A percentile compares a stretch with the other conserved stretches of the same genome.
Conservation (phyloP, 2,113 vertebrate genomes). For the Lepidiolamprologus cunningtoni region DNA sequence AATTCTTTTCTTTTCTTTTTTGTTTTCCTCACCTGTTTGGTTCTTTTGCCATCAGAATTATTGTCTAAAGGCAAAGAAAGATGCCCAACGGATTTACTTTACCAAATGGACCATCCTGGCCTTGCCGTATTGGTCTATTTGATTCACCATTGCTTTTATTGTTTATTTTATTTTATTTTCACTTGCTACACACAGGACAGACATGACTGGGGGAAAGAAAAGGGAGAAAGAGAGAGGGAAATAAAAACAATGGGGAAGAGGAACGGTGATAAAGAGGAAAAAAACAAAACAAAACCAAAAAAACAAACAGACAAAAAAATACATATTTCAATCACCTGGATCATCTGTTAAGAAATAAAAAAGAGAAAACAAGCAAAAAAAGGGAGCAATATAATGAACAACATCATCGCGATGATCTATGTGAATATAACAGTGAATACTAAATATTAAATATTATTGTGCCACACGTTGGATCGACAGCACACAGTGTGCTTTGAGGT, state of each 20-base stretch:
- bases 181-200: background rate
- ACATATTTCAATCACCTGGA: too few species aligned
- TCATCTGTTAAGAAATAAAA: too few species aligned
- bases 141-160: background rate
- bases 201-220: background rate
- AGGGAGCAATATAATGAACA: background rate
- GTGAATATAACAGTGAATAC: background rate
- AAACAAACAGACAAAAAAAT: background rate
- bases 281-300: background rate
- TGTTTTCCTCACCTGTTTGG: fast-evolving
- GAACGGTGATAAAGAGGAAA: background rate
- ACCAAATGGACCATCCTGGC: fast-evolving
- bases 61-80: background rate
- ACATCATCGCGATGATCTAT: background rate
- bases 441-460: background rate
- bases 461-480: background rate
- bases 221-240: background rate
- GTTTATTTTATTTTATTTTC: background rate
- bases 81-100: background rate
- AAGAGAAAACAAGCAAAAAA: too few species aligned
- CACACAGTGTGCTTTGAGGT: background rate
- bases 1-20: background rate
- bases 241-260: background rate
- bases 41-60: background rate
- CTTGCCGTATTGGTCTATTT: background rate